phyloP scores from a whole-genome alignment of 2,888 invertebrate genomes.

The Drosophila cyrtoloma region DNA sequence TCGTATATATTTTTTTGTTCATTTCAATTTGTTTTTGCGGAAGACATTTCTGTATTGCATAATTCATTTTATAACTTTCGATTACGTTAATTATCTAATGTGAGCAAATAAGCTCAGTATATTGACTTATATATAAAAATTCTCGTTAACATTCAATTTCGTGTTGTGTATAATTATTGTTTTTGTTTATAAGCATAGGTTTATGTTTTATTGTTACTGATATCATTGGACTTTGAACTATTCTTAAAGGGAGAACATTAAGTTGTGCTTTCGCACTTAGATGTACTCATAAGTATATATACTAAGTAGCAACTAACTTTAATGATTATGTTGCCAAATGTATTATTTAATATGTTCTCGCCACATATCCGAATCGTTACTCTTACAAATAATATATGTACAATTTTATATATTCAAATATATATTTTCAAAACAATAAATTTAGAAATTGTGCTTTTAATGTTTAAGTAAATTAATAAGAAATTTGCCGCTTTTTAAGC shows the following conservation, averaged over 20 bases:
- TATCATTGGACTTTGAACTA: constrained; percentile 51
- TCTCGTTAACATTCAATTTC: constrained; percentile 58
- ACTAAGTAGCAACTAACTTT: constrained; percentile 3
- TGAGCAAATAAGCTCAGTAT: constrained; percentile 66
- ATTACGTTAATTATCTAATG: constrained; percentile 57
- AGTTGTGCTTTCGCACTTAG: constrained; percentile 7
- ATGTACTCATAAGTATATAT: constrained; percentile 14
- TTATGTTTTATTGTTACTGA: constrained; percentile 45
- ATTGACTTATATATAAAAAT: constrained; percentile 50
- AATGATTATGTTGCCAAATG: constrained; percentile 5
- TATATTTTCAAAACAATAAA: neutral
- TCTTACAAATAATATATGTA: constrained; percentile 3
- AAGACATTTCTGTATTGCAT: constrained; percentile 72
- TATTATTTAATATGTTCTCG: constrained; percentile 11
- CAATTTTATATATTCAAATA: neutral
- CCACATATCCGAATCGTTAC: constrained; percentile 5
- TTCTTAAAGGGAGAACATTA: constrained; percentile 38
- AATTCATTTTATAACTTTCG: constrained; percentile 51
- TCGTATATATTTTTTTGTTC: constrained; percentile 24
- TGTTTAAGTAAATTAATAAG: neutral
- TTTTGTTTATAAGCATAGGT: constrained; percentile 32
- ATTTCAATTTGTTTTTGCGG: constrained; percentile 48
- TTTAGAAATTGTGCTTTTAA: neutral
- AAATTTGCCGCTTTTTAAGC: neutral
- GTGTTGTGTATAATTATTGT: constrained; percentile 61